Evolutionary conservation across 2,797 vertebrate species (phyloP).

Genomic region (Gymnopithys bicolor): DNA sequence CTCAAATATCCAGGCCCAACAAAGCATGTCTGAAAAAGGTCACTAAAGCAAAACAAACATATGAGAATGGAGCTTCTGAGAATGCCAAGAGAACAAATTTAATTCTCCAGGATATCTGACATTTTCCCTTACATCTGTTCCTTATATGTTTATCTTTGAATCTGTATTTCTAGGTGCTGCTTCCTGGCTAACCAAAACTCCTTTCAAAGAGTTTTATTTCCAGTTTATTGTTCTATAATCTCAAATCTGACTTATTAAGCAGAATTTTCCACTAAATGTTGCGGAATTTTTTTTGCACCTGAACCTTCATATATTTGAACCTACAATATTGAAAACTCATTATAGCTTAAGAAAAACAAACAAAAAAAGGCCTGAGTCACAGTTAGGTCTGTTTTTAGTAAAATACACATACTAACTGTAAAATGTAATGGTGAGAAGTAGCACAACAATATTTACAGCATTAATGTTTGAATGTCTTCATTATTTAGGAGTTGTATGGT

Average conservation of each 20-base stretch:
- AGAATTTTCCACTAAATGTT: neutral
- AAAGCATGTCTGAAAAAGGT: conserved; percentile 12
- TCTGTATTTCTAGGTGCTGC: neutral
- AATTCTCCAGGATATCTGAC: neutral
- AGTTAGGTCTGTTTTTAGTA: neutral
- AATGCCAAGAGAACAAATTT: conserved; percentile 6
- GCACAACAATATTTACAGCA: rapidly evolving
- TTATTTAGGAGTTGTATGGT: neutral
- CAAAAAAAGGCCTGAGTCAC: neutral
- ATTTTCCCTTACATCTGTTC: conserved; percentile 14
- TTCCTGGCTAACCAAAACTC: neutral
- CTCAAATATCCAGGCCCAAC: neutral
- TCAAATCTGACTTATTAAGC: neutral
- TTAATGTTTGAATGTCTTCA: neutral
- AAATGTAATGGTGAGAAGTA: neutral
- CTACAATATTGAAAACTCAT: neutral
- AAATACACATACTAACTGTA: neutral
- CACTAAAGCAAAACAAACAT: neutral
- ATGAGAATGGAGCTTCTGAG: neutral
- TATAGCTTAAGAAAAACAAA: neutral
- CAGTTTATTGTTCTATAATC: neutral
- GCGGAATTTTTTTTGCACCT: neutral
- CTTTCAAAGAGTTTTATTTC: neutral
- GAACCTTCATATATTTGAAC: neutral
- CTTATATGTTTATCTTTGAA: neutral